Conservation (phyloP, 2,888 invertebrate genomes). For the Caenorhabditis macrosperma region DNA sequence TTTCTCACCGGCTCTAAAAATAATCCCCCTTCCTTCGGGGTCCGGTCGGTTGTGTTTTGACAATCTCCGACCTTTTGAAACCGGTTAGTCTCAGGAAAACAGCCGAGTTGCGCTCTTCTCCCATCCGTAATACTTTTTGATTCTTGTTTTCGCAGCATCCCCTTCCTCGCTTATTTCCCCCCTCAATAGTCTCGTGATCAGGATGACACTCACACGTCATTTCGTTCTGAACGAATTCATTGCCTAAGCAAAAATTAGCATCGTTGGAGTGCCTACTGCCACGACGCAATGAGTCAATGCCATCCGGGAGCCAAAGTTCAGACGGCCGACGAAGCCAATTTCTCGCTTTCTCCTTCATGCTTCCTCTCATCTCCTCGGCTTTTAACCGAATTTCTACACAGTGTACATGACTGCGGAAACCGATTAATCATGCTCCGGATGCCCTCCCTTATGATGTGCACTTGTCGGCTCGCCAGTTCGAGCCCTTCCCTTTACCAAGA, state of each 20-base stretch:
- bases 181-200: constrained; percentile 20
- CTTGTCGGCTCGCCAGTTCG: background rate
- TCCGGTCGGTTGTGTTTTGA: background rate
- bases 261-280: constrained; percentile 30
- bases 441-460: constrained; percentile 8
- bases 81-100: background rate
- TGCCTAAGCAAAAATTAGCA: constrained; percentile 43
- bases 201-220: constrained; percentile 40
- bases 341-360: constrained; percentile 17
- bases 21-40: constrained; percentile 19
- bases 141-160: constrained; percentile 13
- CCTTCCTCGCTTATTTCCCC: background rate
- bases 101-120: background rate
- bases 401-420: background rate
- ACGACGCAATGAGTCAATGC: constrained; percentile 20
- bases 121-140: constrained; percentile 9
- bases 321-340: constrained; percentile 33
- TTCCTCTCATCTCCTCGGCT: constrained; percentile 1
- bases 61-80: constrained; percentile 11
- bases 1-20: constrained; percentile 5
- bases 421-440: constrained; percentile 42
- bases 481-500: background rate
- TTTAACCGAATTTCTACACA: constrained; percentile 15
- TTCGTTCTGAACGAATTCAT: constrained; percentile 48
- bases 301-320: constrained; percentile 14